These are phyloP conservation scores for Daubentonia madagascariensis DNA, from an alignment of 2,113 vertebrate genomes.

Conservation along the genomic window DNA sequence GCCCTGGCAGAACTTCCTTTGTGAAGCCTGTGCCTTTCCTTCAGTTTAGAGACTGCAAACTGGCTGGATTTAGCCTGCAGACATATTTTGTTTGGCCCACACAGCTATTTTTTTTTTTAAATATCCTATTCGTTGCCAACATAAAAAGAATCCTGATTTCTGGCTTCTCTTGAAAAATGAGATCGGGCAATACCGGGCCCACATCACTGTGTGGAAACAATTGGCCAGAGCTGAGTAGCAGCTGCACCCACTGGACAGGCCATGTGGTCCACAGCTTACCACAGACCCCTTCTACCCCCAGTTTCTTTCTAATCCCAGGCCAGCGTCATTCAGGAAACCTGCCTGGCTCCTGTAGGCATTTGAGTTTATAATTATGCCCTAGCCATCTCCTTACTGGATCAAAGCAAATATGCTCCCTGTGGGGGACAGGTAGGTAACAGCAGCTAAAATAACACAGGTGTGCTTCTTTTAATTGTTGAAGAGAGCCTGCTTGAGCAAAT, in stretches of 20 bases:
- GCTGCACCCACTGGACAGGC: not conserved
- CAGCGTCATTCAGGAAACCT: not conserved
- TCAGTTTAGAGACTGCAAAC: conserved; percentile 46
- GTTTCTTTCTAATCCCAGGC: not conserved
- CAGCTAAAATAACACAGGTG: too few relatives aligned
- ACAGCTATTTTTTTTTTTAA: conserved; percentile 34
- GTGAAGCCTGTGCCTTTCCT: not conserved
- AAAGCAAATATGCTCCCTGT: not conserved
- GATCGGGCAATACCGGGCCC: not conserved
- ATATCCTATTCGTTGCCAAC: conserved; percentile 59
- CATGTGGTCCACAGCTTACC: not conserved
- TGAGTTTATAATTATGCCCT: not conserved
- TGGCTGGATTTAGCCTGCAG: conserved; percentile 63
- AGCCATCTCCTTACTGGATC: not conserved
- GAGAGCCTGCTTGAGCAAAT: not conserved
- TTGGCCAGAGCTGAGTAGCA: not conserved
- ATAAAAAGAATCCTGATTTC: conserved; percentile 62
- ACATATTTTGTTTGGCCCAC: conserved; percentile 71
- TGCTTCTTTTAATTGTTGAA: not conserved
- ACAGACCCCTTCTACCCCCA: too few relatives aligned
- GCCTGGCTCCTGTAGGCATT: not conserved
- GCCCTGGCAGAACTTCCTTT: not conserved
- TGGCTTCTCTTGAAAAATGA: conserved; percentile 59
- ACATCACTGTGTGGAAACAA: not conserved
- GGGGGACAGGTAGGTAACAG: not conserved